Evolutionary conservation across 2,113 vertebrate species (phyloP), one percentile per base, ranked within the genome.

Genomic region (Indicator indicator): DNA sequence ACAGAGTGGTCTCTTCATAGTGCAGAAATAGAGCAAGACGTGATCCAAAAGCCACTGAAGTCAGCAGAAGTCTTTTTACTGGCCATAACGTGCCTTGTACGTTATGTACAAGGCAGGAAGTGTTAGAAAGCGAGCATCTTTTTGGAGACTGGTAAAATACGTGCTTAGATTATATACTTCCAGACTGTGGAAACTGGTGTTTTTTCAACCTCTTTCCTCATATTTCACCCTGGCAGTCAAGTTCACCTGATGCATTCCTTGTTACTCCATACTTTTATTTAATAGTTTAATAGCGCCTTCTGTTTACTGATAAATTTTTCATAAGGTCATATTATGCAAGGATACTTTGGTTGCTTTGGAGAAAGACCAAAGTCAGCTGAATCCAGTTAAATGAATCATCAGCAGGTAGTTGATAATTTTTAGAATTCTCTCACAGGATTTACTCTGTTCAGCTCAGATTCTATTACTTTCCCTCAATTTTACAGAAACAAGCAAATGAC

Each of bases 401-500:
- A 74, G 16, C 44, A 85, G 42, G 26, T 33, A 46, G 11, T 5
- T 80, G 72, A 30, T 77, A n/a, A 44, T 27, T 38, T 72, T 76
- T 58, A 74, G 52, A 64, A 36, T 71, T 56, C 56, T 74, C 71
- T 73, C 32, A 40, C 23, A 62, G 63, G 28, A 50, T 72, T 88
- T 69, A 17, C 9, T 5, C 15, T 50, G 33, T 55, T 67, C 52
- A 33, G 46, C 68, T 92, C 70, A 83, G 42, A 50, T 89, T 23
- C 67, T 56, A 0, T 63, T 90, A 27, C 73, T 75, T 24, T 77
- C 70, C 88, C 80, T 89, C n/a, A 42, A 81, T 81, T 93, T 88
- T 93, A 60, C 94, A 99, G 99, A 99, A 98, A 98, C 99, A 99
- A 98, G 99, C 99, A 92, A 99, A 99, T 38, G 99, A 99, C 94